These are phyloP conservation scores for Neogobius melanostomus DNA, from an alignment of 2,113 vertebrate genomes.

Conservation along the genomic window DNA sequence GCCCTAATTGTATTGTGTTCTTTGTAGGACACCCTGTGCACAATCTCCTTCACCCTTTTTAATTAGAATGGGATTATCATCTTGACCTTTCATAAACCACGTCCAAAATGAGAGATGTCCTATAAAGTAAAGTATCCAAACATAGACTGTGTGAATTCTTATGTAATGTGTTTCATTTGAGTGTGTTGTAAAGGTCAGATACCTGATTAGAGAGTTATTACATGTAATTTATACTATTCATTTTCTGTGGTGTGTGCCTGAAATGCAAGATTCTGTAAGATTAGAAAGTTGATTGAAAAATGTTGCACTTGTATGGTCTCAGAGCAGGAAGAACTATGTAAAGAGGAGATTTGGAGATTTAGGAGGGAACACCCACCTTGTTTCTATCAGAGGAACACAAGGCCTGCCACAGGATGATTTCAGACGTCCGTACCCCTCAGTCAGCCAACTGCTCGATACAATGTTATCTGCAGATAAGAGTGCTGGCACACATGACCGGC, in stretches of 20 bases:
- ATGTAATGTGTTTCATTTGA: conserved; percentile 28
- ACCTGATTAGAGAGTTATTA: background rate
- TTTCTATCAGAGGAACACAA: conserved; percentile 50
- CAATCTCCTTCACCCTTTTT: conserved; percentile 1
- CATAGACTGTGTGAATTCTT: background rate
- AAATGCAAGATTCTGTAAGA: no score
- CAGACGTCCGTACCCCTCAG: conserved; percentile 35
- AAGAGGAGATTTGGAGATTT: conserved; percentile 31
- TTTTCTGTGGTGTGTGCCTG: no score
- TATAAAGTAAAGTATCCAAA: background rate
- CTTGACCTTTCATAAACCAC: background rate
- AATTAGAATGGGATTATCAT: background rate
- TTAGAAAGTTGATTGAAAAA: conserved; percentile 21
- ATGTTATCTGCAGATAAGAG: conserved; percentile 73
- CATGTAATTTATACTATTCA: background rate
- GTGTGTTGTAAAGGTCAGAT: background rate
- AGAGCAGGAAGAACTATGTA: conserved; percentile 46
- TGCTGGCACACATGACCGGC: conserved; percentile 40
- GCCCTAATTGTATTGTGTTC: conserved; percentile 6
- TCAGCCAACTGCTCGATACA: conserved; percentile 59
- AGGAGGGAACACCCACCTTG: conserved; percentile 47
- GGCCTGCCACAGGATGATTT: conserved; percentile 52
- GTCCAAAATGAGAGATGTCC: background rate
- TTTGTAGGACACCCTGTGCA: conserved; percentile 31
- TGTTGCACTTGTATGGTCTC: conserved; percentile 2